phyloP scores from a whole-genome alignment of 2,888 invertebrate species.

The Caenorhabditis macrosperma region DNA sequence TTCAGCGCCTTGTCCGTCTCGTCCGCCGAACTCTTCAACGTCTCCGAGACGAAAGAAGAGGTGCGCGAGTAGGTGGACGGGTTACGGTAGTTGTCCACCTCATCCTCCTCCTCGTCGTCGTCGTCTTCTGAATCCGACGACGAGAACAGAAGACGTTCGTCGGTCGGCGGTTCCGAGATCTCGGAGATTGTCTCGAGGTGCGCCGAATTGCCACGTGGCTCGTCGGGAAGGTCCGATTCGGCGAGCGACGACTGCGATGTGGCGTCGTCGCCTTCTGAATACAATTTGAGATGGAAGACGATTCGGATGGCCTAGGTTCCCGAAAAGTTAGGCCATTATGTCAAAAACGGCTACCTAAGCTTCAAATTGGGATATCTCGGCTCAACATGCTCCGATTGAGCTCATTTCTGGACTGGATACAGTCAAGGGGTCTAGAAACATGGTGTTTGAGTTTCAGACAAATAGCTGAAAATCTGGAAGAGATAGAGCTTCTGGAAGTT shows the following conservation, averaged over 20 bases:
- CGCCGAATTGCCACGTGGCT: conserved; percentile 39
- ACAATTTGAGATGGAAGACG: too few relatives aligned
- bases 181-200: conserved; percentile 59
- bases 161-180: conserved; percentile 48
- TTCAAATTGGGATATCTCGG: too few relatives aligned
- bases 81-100: conserved; percentile 18
- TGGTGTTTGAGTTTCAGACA: too few relatives aligned
- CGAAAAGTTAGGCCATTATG: too few relatives aligned
- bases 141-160: conserved; percentile 55
- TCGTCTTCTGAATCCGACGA: conserved; percentile 54
- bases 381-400: too few relatives aligned
- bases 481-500: too few relatives aligned
- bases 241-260: conserved; percentile 58
- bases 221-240: conserved; percentile 56
- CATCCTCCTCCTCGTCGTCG: conserved; percentile 46
- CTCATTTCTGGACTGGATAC: too few relatives aligned
- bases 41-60: conserved; percentile 60
- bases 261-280: conserved; percentile 47
- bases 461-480: too few relatives aligned
- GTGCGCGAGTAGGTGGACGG: conserved; percentile 40
- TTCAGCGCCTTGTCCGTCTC: conserved; percentile 48
- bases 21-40: conserved; percentile 49
- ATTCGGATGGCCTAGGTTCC: too few relatives aligned
- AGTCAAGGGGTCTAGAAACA: too few relatives aligned
- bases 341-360: too few relatives aligned